Evolutionary conservation across 2,888 invertebrate species (phyloP), one percentile per base, ranked within the genome.

Genomic region (Zaprionus bogoriensis): DNA sequence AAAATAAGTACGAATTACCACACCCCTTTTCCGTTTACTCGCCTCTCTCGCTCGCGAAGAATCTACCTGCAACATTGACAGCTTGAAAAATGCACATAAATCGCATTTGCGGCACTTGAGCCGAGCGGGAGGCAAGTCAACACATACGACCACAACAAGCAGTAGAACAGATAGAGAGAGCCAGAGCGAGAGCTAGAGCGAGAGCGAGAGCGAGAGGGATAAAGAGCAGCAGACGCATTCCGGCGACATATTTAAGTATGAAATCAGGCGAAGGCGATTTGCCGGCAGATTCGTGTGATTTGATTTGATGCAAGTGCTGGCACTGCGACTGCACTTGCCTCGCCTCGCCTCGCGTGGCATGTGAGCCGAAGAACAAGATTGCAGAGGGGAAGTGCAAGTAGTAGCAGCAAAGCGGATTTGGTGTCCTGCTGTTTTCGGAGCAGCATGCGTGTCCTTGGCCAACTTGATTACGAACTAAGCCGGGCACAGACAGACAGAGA

Each of bases 401-500:
- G n/a, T 27, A 27, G 10, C 6, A 23, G 4, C 23, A 23, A 23
- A 23, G 5, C 27, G 9, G 14, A n/a, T 4, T 17, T 9, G 17
- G 23, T 25, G 28, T 10, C 32, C 10, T 12, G 32, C 41, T 60
- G 46, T 27, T n/a, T n/a, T n/a, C n/a, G n/a, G n/a, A n/a, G n/a
- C 32, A 51, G 60, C 54, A 48, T 68, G 63, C 68, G 53, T 68
- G 63, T 63, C 53, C 57, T 67, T 67, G 55, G 36, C 14, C 17
- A 65, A 66, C 69, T 75, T 76, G 74, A 74, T 77, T 72, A 76
- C 69, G 74, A 76, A 69, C 78, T 78, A 77, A 82, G 82, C 71
- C 77, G 77, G 72, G 82, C 76, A 75, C 62, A 60, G 63, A 17
- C 32, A 36, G 32, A n/a, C n/a, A n/a, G n/a, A n/a, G n/a, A n/a